Conservation (phyloP, 2,113 vertebrate species). For the Megaleporinus macrocephalus region DNA sequence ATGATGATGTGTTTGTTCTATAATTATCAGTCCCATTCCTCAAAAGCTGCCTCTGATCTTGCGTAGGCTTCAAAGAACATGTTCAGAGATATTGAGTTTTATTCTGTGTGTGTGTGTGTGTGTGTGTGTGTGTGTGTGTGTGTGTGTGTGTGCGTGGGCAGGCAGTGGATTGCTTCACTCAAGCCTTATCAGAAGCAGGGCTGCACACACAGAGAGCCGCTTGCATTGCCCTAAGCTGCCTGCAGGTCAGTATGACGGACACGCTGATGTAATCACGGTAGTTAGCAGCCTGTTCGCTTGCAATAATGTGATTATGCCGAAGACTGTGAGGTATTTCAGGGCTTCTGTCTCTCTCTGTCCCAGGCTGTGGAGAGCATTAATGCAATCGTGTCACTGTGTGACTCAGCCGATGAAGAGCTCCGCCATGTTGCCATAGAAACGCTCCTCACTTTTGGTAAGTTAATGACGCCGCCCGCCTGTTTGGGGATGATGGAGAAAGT, state of each 20-base stretch:
- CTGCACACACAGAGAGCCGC: constrained; percentile 86
- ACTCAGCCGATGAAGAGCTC: constrained; percentile 89
- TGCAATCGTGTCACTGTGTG: constrained; percentile 86
- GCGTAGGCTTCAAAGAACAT: neutral
- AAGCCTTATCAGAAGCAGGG: constrained; percentile 86
- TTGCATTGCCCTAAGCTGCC: constrained; percentile 88
- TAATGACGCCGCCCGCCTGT: neutral
- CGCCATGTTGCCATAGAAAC: constrained; percentile 91
- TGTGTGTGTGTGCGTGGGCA: constrained; percentile 63
- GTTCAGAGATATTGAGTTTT: neutral
- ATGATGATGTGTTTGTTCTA: neutral
- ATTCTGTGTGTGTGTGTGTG: constrained; percentile 31
- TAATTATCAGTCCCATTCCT: neutral
- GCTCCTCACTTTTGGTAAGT: constrained; percentile 90
- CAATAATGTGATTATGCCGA: neutral
- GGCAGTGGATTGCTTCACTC: constrained; percentile 91
- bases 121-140: constrained; percentile 39
- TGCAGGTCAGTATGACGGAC: constrained; percentile 80
- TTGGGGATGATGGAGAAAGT: neutral
- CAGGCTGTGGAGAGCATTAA: constrained; percentile 92
- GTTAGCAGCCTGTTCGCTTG: neutral
- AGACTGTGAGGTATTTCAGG: neutral
- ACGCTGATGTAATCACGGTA: neutral
- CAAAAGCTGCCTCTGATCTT: neutral
- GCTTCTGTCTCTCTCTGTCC: constrained; percentile 9